A percentile compares a stretch with the other conserved stretches of the same genome.
Evolutionary conservation across 2,888 invertebrate genomes (phyloP).

Genomic region (Notocelia uddmanniana): DNA sequence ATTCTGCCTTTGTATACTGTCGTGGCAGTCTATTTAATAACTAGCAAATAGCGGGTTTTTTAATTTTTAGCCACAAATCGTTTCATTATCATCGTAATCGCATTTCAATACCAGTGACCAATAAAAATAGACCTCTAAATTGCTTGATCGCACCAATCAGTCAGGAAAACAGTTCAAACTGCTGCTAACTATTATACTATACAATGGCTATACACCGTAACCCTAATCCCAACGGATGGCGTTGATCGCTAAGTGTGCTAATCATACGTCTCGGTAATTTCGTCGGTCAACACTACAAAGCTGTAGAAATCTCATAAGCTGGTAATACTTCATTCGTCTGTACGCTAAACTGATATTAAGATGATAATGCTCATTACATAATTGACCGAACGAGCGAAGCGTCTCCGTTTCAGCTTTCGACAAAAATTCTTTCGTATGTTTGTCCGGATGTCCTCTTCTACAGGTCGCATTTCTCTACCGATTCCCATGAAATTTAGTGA

Average conservation of each 20-base stretch:
- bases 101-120: background rate
- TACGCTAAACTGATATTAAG: background rate
- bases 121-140: background rate
- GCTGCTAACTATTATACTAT: conserved; percentile 7
- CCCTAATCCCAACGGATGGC: conserved; percentile 15
- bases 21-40: no score
- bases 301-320: background rate
- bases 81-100: no score
- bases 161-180: background rate
- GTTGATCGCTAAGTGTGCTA: conserved; percentile 41
- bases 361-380: no score
- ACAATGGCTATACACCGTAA: conserved; percentile 2
- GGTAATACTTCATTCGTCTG: background rate
- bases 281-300: background rate
- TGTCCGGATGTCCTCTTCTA: no score
- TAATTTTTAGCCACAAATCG: no score
- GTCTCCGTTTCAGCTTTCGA: no score
- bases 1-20: no score
- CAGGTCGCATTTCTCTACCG: no score
- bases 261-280: conserved; percentile 27
- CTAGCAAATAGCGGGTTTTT: no score
- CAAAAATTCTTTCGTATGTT: no score
- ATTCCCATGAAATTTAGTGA: no score
- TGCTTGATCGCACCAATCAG: background rate
- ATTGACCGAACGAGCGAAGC: no score